Evolutionary conservation across 2,113 vertebrate species (phyloP).

Genomic region (Tauraco erythrolophus): DNA sequence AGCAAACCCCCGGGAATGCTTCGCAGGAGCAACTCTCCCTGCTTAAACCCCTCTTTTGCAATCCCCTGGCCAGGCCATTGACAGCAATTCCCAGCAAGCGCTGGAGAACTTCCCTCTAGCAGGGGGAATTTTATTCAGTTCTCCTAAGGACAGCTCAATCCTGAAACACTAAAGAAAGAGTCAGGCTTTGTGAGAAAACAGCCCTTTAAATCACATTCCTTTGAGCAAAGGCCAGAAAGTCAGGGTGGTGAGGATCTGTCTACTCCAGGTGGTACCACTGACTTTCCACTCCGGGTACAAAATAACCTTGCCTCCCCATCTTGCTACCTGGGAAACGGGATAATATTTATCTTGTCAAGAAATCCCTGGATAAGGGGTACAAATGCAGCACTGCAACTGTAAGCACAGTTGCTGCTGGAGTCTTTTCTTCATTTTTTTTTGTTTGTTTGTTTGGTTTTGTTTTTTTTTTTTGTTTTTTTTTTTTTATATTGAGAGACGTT

Average conservation of each 20-base stretch:
- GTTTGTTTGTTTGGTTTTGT: not conserved
- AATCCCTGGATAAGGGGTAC: not conserved
- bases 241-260: not conserved
- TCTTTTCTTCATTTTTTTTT: not conserved
- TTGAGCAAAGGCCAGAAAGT: not conserved
- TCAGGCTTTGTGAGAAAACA: not conserved
- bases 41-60: not conserved
- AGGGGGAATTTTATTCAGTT: not conserved
- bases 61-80: not conserved
- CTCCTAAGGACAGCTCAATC: not conserved
- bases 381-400: not conserved
- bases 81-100: not conserved
- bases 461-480: not conserved
- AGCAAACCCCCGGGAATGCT: not conserved
- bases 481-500: not conserved
- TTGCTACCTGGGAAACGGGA: not conserved
- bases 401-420: not conserved
- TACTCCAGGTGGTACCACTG: not conserved
- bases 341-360: not conserved
- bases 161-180: not conserved
- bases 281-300: not conserved
- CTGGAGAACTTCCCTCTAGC: conserved; percentile 12
- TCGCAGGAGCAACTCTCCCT: not conserved
- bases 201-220: not conserved
- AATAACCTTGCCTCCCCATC: not conserved